Evolutionary conservation across 1,140 invertebrate genomes (phyloP).

Genomic region (Drosophila truncata): DNA sequence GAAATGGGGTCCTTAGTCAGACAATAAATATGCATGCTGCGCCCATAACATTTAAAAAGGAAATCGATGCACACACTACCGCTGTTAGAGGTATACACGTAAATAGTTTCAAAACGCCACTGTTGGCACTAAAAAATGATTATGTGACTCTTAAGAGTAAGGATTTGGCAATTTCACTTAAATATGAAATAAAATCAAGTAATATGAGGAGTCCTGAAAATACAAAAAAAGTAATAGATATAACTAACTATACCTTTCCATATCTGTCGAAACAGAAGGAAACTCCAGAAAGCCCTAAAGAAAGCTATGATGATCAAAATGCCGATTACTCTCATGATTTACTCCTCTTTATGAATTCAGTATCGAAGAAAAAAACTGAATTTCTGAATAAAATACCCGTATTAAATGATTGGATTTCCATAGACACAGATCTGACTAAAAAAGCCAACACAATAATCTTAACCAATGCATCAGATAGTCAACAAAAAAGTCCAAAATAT

Average conservation of each 20-base stretch:
- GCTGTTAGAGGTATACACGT: conserved; percentile 38
- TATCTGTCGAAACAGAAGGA: neutral
- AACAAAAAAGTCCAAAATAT: neutral
- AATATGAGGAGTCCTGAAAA: neutral
- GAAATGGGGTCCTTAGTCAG: conserved; percentile 68
- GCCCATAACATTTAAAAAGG: conserved; percentile 72
- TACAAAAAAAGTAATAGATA: neutral
- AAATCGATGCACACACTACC: conserved; percentile 39
- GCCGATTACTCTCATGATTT: conserved; percentile 27
- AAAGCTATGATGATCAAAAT: conserved; percentile 2
- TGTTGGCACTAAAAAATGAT: neutral
- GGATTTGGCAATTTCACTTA: neutral
- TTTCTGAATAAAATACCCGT: neutral
- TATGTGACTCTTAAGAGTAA: neutral
- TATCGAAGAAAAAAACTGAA: neutral
- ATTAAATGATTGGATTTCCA: conserved; percentile 12
- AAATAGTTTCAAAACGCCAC: conserved; percentile 34
- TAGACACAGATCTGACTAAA: neutral
- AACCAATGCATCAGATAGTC: neutral
- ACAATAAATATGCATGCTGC: conserved; percentile 71
- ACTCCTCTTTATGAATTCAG: neutral
- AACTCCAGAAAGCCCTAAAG: neutral
- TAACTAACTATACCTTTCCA: neutral
- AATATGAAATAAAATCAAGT: neutral
- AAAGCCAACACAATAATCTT: neutral